phyloP scores from a whole-genome alignment of 2,113 vertebrate species.

The Brachypodius melanocephalos region DNA sequence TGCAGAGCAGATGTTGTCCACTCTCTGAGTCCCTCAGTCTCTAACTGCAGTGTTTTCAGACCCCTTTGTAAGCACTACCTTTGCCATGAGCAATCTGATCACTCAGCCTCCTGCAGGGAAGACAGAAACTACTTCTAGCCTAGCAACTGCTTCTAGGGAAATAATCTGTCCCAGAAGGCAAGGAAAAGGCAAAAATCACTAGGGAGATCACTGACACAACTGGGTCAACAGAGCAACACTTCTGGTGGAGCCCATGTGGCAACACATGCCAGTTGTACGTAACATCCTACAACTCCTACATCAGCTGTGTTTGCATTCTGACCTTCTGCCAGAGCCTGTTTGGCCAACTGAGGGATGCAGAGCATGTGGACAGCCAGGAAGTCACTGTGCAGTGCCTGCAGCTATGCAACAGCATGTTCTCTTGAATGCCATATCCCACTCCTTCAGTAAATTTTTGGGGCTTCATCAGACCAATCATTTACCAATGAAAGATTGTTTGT shows the following conservation, averaged over 20 bases:
- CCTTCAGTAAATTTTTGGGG: not conserved
- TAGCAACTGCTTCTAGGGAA: not conserved
- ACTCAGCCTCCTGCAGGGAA: not conserved
- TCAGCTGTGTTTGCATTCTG: not conserved
- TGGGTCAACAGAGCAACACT: not conserved
- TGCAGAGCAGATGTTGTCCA: not conserved
- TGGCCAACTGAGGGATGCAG: not conserved
- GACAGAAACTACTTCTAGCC: not conserved
- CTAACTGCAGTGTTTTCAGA: not conserved
- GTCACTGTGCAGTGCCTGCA: not conserved
- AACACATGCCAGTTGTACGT: not conserved
- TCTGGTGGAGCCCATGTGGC: accelerated
- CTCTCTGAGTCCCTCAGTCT: not conserved
- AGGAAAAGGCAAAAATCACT: not conserved
- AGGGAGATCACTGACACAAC: not conserved
- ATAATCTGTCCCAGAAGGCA: not conserved
- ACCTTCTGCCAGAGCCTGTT: not conserved
- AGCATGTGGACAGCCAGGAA: not conserved
- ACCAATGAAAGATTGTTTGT: not conserved
- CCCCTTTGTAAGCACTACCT: not conserved
- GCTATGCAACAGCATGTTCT: not conserved
- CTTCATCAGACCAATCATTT: not conserved
- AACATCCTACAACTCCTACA: not conserved
- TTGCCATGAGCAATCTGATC: not conserved
- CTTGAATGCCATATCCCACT: not conserved